A percentile compares a stretch with the other conserved stretches of the same genome.
Conservation (phyloP, 53 echinoderm and acorn worm species). For the Apostichopus leukothele region DNA sequence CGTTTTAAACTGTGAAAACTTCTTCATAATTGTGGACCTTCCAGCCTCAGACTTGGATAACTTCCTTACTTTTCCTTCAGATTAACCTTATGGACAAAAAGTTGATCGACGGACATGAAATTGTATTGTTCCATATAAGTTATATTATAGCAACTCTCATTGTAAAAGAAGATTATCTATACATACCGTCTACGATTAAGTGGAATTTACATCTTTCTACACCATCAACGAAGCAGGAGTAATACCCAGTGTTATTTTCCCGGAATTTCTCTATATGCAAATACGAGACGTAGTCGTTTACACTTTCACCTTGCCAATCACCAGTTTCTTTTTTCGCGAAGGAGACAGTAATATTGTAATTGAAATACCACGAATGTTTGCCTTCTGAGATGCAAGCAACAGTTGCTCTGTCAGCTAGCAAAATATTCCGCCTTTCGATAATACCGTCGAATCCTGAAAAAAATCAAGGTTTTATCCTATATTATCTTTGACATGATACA, state of each 20-base stretch:
- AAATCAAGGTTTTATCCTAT: too few species aligned
- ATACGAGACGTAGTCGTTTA: not conserved
- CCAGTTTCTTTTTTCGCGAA: too few species aligned
- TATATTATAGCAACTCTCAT: too few species aligned
- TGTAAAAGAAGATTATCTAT: not conserved
- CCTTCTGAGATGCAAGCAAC: not conserved
- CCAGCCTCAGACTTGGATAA: too few species aligned
- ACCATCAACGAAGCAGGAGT: constrained; percentile 1
- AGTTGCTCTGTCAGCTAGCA: not conserved
- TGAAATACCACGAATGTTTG: not conserved
- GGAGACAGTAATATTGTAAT: not conserved
- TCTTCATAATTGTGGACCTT: too few species aligned
- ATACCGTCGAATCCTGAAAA: not conserved
- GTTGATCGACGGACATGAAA: too few species aligned
- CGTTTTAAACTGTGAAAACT: too few species aligned
- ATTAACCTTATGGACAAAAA: too few species aligned
- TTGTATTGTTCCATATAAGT: too few species aligned
- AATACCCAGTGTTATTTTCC: not conserved
- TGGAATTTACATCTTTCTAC: not conserved
- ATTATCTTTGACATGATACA: too few species aligned
- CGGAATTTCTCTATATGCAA: not conserved
- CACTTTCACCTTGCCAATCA: too few species aligned
- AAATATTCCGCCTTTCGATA: not conserved
- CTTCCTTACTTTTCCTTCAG: too few species aligned
- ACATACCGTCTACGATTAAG: not conserved